Evolutionary conservation across 2,113 vertebrate species (phyloP).

Genomic region (Empidonax alnorum): DNA sequence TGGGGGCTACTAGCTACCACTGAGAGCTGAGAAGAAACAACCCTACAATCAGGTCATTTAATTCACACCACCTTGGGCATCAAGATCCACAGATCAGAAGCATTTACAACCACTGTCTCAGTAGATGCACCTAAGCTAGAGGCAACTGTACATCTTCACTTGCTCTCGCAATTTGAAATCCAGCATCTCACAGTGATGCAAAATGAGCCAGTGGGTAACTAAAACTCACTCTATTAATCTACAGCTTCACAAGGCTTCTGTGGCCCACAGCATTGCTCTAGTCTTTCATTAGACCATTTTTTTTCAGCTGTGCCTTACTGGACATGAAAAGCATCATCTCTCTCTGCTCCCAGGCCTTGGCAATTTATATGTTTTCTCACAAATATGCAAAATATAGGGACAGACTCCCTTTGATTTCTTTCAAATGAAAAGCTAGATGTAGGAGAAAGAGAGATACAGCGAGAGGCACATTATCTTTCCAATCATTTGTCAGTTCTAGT

Average conservation of each 20-base stretch:
- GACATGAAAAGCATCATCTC: background rate
- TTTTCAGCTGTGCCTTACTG: background rate
- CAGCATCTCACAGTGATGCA: background rate
- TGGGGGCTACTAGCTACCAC: background rate
- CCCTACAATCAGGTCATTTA: background rate
- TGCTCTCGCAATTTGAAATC: background rate
- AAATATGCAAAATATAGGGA: slow-evolving; percentile 22
- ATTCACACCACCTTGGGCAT: background rate
- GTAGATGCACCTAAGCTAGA: background rate
- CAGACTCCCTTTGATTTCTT: background rate
- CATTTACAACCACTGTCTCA: background rate
- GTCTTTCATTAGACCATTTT: background rate
- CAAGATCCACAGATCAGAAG: background rate
- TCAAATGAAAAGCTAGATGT: background rate
- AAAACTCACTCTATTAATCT: background rate
- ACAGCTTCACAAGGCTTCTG: background rate
- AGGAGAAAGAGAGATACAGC: background rate
- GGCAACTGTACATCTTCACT: background rate
- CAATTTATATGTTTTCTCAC: background rate
- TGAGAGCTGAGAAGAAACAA: background rate
- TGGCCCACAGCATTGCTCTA: background rate
- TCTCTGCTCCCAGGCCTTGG: background rate
- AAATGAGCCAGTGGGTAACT: background rate
- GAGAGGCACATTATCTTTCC: background rate
- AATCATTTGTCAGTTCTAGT: background rate